Conservation (phyloP, 2,797 vertebrate genomes). For the Thalassophryne amazonica region DNA sequence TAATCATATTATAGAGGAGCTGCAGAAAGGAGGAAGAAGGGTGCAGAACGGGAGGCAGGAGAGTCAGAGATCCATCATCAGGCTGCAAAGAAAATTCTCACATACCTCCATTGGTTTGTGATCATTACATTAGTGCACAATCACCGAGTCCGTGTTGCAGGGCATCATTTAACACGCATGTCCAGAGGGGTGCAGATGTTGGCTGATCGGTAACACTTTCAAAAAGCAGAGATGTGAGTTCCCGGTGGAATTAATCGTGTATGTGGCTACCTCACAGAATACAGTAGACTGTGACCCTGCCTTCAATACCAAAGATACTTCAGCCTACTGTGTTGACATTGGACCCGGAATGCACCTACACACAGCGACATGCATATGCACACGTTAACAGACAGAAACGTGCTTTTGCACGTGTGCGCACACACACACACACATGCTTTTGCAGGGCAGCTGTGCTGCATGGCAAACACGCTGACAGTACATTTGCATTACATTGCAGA, state of each 20-base stretch:
- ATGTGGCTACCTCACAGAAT: conserved; percentile 88
- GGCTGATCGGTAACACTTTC: conserved; percentile 31
- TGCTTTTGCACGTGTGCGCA: conserved; percentile 26
- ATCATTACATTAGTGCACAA: conserved; percentile 35
- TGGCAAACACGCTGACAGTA: conserved; percentile 58
- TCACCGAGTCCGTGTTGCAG: conserved; percentile 26
- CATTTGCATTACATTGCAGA: no score
- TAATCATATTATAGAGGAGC: conserved; percentile 73
- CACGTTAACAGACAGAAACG: conserved; percentile 17
- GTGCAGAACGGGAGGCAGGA: conserved; percentile 25
- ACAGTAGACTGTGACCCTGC: conserved; percentile 89
- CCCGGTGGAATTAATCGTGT: conserved; percentile 79
- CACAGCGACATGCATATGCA: neutral
- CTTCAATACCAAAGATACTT: conserved; percentile 96
- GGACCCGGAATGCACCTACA: conserved; percentile 42
- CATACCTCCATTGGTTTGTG: conserved; percentile 27
- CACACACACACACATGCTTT: conserved; percentile 9
- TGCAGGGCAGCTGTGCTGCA: conserved; percentile 69
- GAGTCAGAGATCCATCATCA: conserved; percentile 28
- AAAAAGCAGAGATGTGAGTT: conserved; percentile 37
- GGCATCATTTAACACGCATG: conserved; percentile 15
- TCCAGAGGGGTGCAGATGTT: conserved; percentile 30
- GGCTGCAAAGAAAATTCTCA: conserved; percentile 24
- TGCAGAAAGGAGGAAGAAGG: conserved; percentile 34
- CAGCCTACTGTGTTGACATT: conserved; percentile 82